Percentiles rank a stretch among this genome's conserved stretches.
phyloP scores from a whole-genome alignment of 2,113 vertebrate species.

The Semnornis frantzii region DNA sequence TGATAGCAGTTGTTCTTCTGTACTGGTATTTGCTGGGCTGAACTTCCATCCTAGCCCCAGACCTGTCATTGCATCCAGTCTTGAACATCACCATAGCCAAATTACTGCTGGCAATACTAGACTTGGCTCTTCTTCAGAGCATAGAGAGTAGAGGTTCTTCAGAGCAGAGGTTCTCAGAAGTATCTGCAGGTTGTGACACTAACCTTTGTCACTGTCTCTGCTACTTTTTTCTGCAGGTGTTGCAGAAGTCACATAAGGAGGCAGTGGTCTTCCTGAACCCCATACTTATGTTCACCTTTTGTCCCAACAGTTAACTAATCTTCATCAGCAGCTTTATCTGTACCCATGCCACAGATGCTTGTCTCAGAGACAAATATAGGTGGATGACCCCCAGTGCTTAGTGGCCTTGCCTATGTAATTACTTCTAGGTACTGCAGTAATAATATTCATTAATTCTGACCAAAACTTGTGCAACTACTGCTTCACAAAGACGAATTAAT shows the following conservation, averaged over 20 bases:
- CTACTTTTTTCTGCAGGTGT: neutral
- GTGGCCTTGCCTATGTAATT: neutral
- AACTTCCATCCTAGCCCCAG: neutral
- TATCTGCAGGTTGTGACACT: neutral
- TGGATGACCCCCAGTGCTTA: neutral
- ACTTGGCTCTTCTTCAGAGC: neutral
- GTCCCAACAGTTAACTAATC: neutral
- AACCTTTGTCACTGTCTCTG: neutral
- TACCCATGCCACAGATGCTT: neutral
- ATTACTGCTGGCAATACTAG: rapidly evolving
- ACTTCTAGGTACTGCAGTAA: neutral
- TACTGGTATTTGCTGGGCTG: neutral
- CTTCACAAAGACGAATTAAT: neutral
- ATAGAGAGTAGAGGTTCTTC: neutral
- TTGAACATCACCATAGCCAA: rapidly evolving
- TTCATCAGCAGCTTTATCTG: neutral
- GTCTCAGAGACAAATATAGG: neutral
- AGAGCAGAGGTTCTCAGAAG: neutral
- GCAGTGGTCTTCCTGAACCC: neutral
- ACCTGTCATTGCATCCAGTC: neutral
- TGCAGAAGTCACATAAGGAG: neutral
- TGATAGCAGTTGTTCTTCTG: neutral
- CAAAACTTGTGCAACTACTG: neutral
- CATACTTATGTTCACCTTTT: neutral
- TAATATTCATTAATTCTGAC: neutral